Evolutionary conservation across 2,113 vertebrate genomes (phyloP).

Genomic region (Blennius ocellaris): DNA sequence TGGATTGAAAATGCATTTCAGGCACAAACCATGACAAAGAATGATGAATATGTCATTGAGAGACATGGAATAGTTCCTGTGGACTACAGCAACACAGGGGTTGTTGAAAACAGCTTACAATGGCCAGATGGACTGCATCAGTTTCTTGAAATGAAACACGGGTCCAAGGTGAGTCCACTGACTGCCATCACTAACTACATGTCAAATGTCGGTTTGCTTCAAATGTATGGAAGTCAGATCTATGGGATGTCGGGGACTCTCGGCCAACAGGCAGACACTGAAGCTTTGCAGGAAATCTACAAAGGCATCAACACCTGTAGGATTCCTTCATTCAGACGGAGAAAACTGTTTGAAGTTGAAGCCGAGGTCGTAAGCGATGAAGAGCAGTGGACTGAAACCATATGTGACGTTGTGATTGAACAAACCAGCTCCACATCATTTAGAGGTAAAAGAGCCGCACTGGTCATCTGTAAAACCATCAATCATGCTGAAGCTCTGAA

Average conservation of each 20-base stretch:
- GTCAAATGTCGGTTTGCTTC: conserved; percentile 73
- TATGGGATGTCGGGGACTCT: conserved; percentile 79
- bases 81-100: conserved; percentile 76
- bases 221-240: conserved; percentile 60
- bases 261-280: conserved; percentile 65
- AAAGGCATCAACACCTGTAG: conserved; percentile 51
- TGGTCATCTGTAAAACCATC: conserved; percentile 81
- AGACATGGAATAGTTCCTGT: conserved; percentile 67
- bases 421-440: conserved; percentile 17
- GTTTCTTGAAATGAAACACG: conserved; percentile 80
- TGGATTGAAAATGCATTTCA: conserved; percentile 77
- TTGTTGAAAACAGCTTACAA: conserved; percentile 73
- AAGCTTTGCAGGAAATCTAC: conserved; percentile 63
- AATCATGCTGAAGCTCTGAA: conserved; percentile 48
- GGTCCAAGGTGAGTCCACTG: conserved; percentile 69
- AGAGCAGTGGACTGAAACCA: conserved; percentile 57
- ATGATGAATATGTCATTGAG: conserved; percentile 67
- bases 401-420: conserved; percentile 49
- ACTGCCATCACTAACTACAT: conserved; percentile 76
- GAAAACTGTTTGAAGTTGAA: conserved; percentile 77
- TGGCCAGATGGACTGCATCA: conserved; percentile 80
- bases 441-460: conserved; percentile 61
- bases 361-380: conserved; percentile 29
- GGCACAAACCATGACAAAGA: conserved; percentile 58
- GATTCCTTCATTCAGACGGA: conserved; percentile 73